These are phyloP conservation scores for Naja naja DNA, from an alignment of 2,113 vertebrate genomes.

Conservation along the genomic window DNA sequence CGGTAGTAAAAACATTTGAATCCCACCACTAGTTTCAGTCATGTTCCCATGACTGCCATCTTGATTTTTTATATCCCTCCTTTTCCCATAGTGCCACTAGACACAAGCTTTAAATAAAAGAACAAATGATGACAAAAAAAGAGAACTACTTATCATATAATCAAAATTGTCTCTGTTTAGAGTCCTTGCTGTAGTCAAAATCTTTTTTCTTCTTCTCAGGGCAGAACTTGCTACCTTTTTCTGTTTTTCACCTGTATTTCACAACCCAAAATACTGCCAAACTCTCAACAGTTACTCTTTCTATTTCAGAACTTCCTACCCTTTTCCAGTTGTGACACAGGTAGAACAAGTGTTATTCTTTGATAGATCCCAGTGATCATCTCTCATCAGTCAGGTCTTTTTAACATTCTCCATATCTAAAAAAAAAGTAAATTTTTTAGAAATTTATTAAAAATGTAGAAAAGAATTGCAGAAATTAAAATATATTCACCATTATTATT, in stretches of 20 bases:
- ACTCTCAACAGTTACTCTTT: background rate
- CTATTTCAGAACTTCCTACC: background rate
- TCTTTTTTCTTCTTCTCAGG: background rate
- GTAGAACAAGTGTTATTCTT: background rate
- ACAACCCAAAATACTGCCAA: background rate
- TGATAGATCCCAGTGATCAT: background rate
- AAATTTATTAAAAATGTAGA: too few relatives aligned
- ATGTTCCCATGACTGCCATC: background rate
- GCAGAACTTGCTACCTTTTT: background rate
- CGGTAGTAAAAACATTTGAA: too few relatives aligned
- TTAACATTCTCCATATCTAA: background rate
- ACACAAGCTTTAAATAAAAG: background rate
- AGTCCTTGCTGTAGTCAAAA: background rate
- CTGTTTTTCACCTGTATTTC: background rate
- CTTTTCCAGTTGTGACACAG: background rate
- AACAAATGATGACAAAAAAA: background rate
- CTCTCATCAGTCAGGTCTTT: background rate
- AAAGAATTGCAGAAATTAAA: background rate
- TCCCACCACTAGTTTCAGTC: too few relatives aligned
- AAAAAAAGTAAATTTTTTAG: background rate
- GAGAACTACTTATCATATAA: background rate
- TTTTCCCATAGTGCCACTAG: background rate
- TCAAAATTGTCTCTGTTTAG: background rate
- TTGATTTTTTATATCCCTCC: background rate
- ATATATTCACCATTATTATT: background rate